A percentile compares a stretch with the other conserved stretches of the same genome.
Conservation (phyloP, 2,797 vertebrate genomes). For the Typhlichthys subterraneus region DNA sequence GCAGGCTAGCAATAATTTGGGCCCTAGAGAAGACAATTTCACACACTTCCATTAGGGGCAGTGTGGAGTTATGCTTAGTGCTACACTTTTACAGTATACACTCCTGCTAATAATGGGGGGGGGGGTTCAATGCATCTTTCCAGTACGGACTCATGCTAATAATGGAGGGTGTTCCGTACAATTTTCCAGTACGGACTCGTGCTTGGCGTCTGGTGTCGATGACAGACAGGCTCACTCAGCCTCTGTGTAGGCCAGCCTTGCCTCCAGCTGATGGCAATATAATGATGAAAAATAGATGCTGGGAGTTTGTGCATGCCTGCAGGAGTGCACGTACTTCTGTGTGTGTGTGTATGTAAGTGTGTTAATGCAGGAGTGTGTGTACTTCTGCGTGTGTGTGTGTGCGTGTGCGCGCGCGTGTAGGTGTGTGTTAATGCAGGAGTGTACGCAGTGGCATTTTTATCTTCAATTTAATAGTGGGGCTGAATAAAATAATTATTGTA, state of each 20-base stretch:
- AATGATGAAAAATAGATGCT: slow-evolving; percentile 65
- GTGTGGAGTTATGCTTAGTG: too few species aligned
- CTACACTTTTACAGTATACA: too few species aligned
- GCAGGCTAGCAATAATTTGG: too few species aligned
- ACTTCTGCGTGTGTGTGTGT: slow-evolving; percentile 4
- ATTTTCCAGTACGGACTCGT: slow-evolving; percentile 38
- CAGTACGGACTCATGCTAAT: slow-evolving; percentile 23
- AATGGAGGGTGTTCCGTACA: slow-evolving; percentile 13
- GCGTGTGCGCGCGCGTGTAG: not conserved
- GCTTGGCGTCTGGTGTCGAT: slow-evolving; percentile 61
- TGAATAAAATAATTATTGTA: too few species aligned
- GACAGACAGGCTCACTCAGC: slow-evolving; percentile 54
- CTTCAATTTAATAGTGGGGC: too few species aligned
- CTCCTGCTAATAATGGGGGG: slow-evolving; percentile 25
- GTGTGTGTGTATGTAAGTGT: slow-evolving; percentile 2
- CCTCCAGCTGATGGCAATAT: slow-evolving; percentile 59
- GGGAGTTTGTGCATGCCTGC: slow-evolving; percentile 34
- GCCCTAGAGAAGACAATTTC: too few species aligned
- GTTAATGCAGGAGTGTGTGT: not conserved
- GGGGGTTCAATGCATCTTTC: too few species aligned
- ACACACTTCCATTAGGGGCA: too few species aligned
- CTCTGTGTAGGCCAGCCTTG: slow-evolving; percentile 50
- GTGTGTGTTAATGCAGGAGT: not conserved
- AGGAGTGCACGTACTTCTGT: too few species aligned
- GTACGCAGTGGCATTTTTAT: too few species aligned